These are phyloP conservation scores for Cranoglanis bouderius DNA, from an alignment of 2,113 vertebrate species.

Conservation along the genomic window DNA sequence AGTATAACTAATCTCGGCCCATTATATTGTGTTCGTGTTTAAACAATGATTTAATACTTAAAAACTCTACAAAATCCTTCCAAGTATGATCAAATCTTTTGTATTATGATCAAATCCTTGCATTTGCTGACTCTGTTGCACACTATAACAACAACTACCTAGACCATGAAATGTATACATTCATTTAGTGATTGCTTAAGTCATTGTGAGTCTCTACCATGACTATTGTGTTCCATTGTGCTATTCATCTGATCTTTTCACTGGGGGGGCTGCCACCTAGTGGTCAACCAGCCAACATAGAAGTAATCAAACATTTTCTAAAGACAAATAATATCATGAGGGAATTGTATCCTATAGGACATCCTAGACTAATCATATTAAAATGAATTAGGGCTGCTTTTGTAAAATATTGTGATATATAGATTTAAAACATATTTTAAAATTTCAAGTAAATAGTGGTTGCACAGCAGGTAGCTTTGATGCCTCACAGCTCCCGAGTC, in stretches of 20 bases:
- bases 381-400: background rate
- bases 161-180: background rate
- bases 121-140: background rate
- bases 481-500: background rate
- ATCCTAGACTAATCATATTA: background rate
- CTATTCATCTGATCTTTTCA: background rate
- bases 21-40: background rate
- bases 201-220: background rate
- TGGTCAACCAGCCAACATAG: background rate
- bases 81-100: background rate
- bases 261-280: conserved; percentile 3
- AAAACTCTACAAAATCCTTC: background rate
- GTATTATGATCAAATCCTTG: background rate
- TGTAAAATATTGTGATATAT: background rate
- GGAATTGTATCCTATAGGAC: background rate
- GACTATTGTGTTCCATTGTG: background rate
- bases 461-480: background rate
- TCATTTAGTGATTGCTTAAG: background rate
- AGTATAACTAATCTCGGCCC: too few species aligned
- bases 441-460: background rate
- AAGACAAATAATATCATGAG: background rate
- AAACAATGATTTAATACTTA: background rate
- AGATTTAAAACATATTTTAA: background rate
- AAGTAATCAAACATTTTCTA: background rate
- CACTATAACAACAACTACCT: background rate